Conservation (phyloP, 2,888 invertebrate species). For the Deilephila porcellus region DNA sequence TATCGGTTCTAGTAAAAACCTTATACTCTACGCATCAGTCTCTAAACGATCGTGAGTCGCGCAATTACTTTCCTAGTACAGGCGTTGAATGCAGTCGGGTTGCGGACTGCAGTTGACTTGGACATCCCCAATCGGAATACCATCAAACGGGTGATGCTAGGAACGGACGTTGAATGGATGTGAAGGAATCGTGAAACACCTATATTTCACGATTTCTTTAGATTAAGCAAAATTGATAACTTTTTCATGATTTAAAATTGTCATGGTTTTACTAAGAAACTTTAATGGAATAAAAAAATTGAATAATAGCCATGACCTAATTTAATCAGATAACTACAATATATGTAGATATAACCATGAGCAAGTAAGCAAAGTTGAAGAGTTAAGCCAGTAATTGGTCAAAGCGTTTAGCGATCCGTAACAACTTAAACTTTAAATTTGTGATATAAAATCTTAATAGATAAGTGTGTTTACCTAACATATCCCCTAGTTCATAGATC, state of each 20-base stretch:
- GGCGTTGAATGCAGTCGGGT: constrained; percentile 53
- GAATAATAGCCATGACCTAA: too few relatives aligned
- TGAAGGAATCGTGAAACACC: neutral
- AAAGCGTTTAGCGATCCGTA: too few relatives aligned
- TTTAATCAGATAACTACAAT: too few relatives aligned
- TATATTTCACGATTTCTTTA: neutral
- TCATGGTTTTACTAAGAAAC: too few relatives aligned
- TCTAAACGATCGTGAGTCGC: constrained; percentile 50
- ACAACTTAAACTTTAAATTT: too few relatives aligned
- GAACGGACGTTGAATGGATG: neutral
- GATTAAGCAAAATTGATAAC: neutral
- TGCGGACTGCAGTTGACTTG: constrained; percentile 12
- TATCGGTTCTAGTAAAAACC: neutral
- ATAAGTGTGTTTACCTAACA: neutral
- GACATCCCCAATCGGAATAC: neutral
- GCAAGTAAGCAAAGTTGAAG: too few relatives aligned
- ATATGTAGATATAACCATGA: too few relatives aligned
- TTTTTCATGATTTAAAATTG: too few relatives aligned
- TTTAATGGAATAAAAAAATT: too few relatives aligned
- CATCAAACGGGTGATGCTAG: neutral
- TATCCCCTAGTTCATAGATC: neutral
- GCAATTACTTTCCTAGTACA: constrained; percentile 64
- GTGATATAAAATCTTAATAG: too few relatives aligned
- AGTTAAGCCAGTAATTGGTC: too few relatives aligned
- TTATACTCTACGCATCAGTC: constrained; percentile 22